Conservation (phyloP, 2,797 vertebrate genomes). For the Parauchenoglanis punctatus region DNA sequence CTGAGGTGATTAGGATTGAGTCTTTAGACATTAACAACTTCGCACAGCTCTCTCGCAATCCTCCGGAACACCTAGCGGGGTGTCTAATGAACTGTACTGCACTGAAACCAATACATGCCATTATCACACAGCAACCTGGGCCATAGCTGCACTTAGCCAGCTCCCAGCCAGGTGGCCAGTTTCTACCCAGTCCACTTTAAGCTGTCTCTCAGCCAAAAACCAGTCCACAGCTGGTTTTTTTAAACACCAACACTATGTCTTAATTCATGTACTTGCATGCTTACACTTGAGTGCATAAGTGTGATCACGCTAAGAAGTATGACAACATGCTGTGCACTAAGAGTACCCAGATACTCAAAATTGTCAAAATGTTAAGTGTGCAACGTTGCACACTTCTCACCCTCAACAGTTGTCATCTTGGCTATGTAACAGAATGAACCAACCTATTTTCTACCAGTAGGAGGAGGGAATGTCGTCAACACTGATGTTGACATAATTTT, state of each 20-base stretch:
- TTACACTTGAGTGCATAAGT: no score
- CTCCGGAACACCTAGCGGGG: conserved; percentile 79
- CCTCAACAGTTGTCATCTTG: no score
- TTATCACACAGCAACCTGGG: conserved; percentile 45
- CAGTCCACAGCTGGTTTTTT: neutral
- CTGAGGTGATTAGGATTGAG: conserved; percentile 97
- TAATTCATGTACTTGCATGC: no score
- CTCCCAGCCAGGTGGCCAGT: conserved; percentile 14
- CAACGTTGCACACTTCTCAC: no score
- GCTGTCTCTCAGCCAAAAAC: neutral
- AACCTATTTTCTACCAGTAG: no score
- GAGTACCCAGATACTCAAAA: no score
- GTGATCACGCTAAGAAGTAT: no score
- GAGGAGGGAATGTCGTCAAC: no score
- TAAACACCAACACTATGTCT: neutral
- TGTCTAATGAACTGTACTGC: conserved; percentile 87
- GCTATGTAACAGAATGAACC: no score
- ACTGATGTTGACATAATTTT: no score
- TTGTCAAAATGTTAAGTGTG: no score
- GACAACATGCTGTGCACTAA: no score
- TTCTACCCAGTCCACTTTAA: neutral
- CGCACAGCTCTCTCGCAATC: conserved; percentile 79
- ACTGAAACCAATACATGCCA: conserved; percentile 63
- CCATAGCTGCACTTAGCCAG: conserved; percentile 50
- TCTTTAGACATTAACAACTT: conserved; percentile 95